A percentile compares a stretch with the other conserved stretches of the same genome.
These are phyloP conservation scores for Chiloscyllium plagiosum DNA, from an alignment of 2,113 vertebrate genomes.

Conservation along the genomic window DNA sequence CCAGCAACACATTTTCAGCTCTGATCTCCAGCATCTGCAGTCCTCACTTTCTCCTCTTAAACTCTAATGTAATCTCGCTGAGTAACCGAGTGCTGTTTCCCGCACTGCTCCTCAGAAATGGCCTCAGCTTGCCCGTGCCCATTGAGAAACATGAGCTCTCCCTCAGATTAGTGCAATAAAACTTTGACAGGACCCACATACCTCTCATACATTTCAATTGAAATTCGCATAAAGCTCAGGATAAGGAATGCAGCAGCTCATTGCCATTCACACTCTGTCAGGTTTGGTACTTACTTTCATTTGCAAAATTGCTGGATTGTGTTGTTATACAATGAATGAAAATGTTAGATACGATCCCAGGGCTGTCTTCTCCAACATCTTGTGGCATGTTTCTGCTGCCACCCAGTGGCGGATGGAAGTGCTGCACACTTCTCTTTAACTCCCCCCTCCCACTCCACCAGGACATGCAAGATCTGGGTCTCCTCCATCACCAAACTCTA, in stretches of 20 bases:
- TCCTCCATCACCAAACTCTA: no score
- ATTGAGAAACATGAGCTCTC: conserved; percentile 16
- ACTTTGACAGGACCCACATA: not conserved
- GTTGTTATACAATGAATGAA: conserved; percentile 7
- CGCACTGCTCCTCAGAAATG: not conserved
- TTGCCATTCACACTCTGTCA: not conserved
- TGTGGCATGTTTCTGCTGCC: conserved; percentile 50
- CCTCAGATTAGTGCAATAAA: not conserved
- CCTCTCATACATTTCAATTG: conserved; percentile 4
- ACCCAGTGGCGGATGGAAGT: conserved; percentile 46
- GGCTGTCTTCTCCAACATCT: fast-evolving
- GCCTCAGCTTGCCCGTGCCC: no score
- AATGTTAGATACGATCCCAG: not conserved
- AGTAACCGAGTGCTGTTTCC: not conserved
- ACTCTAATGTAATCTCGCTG: not conserved
- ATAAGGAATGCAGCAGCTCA: not conserved
- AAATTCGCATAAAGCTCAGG: not conserved
- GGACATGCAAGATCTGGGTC: no score
- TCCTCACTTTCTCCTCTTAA: no score
- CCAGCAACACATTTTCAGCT: no score
- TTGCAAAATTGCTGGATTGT: conserved; percentile 21
- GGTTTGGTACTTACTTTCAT: conserved; percentile 14
- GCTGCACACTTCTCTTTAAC: conserved; percentile 27
- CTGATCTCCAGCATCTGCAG: no score
- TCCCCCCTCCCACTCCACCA: no score